Conservation (phyloP, 92 coral and sea anemone genomes). For the Zoanthus sansibaricus region DNA sequence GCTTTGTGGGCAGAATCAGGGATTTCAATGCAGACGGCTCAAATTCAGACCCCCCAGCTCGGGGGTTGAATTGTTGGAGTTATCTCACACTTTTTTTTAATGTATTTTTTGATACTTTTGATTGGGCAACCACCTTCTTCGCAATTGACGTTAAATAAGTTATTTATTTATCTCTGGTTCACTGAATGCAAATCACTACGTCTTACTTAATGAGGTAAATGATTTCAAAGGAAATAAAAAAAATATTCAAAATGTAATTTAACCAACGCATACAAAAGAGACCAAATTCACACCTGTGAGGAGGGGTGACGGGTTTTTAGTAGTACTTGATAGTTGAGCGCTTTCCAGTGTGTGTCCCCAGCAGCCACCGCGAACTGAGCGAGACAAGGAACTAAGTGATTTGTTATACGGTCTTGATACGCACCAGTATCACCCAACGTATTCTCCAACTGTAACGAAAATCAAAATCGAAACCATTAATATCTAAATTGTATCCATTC, state of each 20-base stretch:
- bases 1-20: too few relatives aligned
- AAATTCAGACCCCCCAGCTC: too few relatives aligned
- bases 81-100: too few relatives aligned
- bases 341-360: constrained; percentile 96
- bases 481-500: too few relatives aligned
- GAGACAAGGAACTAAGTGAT: constrained; percentile 91
- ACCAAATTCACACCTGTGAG: constrained; percentile 67
- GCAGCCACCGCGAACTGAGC: constrained; percentile 98
- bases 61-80: too few relatives aligned
- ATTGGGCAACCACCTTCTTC: too few relatives aligned
- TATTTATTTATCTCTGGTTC: too few relatives aligned
- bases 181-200: too few relatives aligned
- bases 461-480: too few relatives aligned
- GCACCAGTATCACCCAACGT: constrained; percentile 69
- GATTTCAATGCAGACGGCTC: too few relatives aligned
- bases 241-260: background rate
- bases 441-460: constrained; percentile 80
- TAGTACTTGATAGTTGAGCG: constrained; percentile 90
- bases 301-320: constrained; percentile 95
- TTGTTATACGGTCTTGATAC: constrained; percentile 79
- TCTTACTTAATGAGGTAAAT: background rate
- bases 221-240: background rate
- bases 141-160: too few relatives aligned
- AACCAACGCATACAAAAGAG: background rate
- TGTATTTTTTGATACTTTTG: too few relatives aligned